Evolutionary conservation across 2,888 invertebrate species (phyloP).

Genomic region (Conops quadrifasciatus): DNA sequence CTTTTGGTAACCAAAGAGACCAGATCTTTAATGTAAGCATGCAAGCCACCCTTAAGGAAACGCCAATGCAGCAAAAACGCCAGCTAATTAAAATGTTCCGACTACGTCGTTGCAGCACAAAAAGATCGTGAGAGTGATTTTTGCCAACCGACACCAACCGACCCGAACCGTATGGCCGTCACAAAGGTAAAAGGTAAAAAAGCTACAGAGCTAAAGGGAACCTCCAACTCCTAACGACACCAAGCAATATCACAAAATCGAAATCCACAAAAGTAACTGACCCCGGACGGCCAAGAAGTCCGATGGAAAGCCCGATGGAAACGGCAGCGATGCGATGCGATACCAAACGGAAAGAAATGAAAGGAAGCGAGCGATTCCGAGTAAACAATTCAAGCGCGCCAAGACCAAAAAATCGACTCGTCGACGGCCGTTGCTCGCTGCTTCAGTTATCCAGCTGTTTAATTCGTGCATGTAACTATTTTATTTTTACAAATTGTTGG

Average conservation of each 20-base stretch:
- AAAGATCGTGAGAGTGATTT: constrained; percentile 30
- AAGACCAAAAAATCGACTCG: constrained; percentile 18
- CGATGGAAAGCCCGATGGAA: constrained; percentile 1
- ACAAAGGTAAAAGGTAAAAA: constrained; percentile 1
- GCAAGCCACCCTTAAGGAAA: too few relatives aligned
- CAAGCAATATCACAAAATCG: constrained; percentile 13
- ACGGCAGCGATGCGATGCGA: background rate
- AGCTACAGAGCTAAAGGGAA: too few relatives aligned
- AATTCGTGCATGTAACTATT: constrained; percentile 54
- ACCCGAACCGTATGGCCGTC: constrained; percentile 11
- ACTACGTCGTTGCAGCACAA: background rate
- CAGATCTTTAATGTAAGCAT: too few relatives aligned
- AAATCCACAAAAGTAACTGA: constrained; percentile 25
- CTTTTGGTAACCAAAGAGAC: too few relatives aligned
- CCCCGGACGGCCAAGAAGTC: background rate
- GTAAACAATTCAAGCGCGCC: constrained; percentile 18
- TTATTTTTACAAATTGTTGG: constrained; percentile 56
- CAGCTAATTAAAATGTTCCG: constrained; percentile 34
- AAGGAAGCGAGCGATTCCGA: constrained; percentile 10
- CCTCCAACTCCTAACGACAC: background rate
- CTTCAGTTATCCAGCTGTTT: constrained; percentile 32
- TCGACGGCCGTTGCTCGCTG: constrained; percentile 3
- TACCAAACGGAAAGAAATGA: background rate
- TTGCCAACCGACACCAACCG: constrained; percentile 12
- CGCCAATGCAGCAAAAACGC: background rate